Evolutionary conservation across 2,113 vertebrate genomes (phyloP), one percentile per base, ranked within the genome.

Genomic region (Hippoglossus stenolepis): DNA sequence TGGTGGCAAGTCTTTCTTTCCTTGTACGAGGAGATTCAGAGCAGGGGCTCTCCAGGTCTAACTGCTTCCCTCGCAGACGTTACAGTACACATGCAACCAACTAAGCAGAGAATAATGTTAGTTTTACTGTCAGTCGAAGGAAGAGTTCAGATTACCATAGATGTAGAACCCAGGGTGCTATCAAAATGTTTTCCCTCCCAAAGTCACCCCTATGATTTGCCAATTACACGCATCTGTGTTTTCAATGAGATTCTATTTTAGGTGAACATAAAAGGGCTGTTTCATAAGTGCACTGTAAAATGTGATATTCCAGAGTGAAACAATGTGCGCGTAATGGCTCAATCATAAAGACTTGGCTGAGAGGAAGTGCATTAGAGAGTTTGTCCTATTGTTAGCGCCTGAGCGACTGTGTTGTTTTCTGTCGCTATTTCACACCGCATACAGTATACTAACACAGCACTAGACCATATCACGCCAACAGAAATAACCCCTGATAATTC

Each of bases 181-280:
- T 92, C 85, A 92, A 92, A 92, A 91, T 89, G 80, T 87, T 88
- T 87, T 80, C 70, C 53, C 58, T 79, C 75, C 78, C 61, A 91
- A 90, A 88, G 85, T 91, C 85, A 90, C 87, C 83, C 68, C 76
- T 76, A 73, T 90, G 79, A 93, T 91, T 88, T 91, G 75, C 79
- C 89, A 87, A 89, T 92, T 86, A 90, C 82, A 88, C 73, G 79
- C 91, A 91, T 91, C 88, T 93, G 91, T 92, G 87, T 91, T 91
- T 89, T 85, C 87, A 86, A 87, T 89, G 76, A 83, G 80, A 80
- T 63, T 85, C 69, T 84, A 85, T 84, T 92, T 91, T 90, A 67
- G 74, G 81, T 56, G 75, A 85, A 84, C 84, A 90, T 89, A 85
- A 90, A 91, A 90, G 83, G 63, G 60, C 75, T 59, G 73, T 87